A percentile compares a stretch with the other conserved stretches of the same genome.
Evolutionary conservation across 2,113 vertebrate species (phyloP).

Genomic region (Alaudala cheleensis): DNA sequence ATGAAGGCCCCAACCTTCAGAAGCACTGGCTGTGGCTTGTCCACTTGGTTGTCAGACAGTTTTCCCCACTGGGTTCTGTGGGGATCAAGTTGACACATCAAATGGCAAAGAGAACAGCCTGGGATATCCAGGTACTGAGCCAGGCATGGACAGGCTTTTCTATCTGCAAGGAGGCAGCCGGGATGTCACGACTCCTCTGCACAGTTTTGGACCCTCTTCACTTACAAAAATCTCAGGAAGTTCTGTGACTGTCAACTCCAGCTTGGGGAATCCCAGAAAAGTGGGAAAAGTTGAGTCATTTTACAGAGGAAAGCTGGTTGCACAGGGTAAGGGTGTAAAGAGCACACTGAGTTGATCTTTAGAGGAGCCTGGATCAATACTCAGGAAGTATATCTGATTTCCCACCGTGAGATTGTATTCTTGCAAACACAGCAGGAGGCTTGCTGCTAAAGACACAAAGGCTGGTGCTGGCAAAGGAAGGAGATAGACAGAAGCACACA

Average conservation of each 20-base stretch:
- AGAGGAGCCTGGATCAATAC: neutral
- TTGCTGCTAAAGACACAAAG: neutral
- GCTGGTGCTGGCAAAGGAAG: neutral
- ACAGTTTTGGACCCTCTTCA: neutral
- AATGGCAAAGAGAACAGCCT: neutral
- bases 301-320: neutral
- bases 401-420: neutral
- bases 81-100: neutral
- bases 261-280: neutral
- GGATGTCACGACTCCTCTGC: neutral
- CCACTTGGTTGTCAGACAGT: neutral
- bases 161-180: neutral
- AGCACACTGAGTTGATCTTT: neutral
- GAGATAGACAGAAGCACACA: neutral
- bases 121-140: neutral
- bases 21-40: neutral
- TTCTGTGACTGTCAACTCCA: neutral
- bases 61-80: neutral
- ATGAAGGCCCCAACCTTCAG: neutral
- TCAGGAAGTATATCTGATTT: neutral
- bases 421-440: neutral
- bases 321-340: neutral
- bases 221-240: neutral
- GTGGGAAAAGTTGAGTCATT: neutral
- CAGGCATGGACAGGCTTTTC: neutral